Percentiles rank a stretch among this genome's conserved stretches.
Evolutionary conservation across 2,113 vertebrate species (phyloP).

Genomic region (Sylvia atricapilla): DNA sequence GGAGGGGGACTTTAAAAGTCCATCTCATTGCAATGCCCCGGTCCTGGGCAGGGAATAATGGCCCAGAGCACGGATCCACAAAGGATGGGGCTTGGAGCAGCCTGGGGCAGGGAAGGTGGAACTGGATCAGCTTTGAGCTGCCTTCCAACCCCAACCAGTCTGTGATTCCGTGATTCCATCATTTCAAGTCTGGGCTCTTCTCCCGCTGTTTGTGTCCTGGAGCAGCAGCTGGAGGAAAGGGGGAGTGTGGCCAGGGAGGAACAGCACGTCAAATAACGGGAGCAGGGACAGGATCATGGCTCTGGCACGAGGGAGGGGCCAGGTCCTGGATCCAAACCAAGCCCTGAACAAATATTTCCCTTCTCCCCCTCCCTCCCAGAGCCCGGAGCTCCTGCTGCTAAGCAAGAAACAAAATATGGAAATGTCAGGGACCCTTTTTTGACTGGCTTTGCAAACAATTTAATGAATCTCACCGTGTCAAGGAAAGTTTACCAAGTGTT

Average conservation of each 20-base stretch:
- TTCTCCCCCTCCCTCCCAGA: neutral
- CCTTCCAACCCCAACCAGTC: neutral
- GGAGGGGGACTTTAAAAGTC: neutral
- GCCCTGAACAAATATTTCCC: neutral
- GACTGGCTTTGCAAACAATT: neutral
- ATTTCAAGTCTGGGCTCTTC: neutral
- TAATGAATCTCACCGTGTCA: neutral
- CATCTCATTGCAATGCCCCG: accelerated
- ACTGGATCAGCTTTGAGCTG: neutral
- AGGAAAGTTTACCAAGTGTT: neutral
- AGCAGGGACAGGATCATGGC: neutral
- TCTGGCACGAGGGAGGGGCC: neutral
- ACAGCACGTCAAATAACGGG: accelerated
- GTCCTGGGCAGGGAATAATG: neutral
- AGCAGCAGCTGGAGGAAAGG: neutral
- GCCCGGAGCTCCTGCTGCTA: neutral
- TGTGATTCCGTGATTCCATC: neutral
- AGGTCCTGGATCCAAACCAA: neutral
- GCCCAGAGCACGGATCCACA: neutral
- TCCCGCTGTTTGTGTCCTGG: neutral
- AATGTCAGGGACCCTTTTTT: neutral
- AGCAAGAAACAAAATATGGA: neutral
- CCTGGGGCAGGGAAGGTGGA: neutral
- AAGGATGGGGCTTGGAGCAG: neutral
- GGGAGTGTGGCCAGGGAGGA: neutral